Conservation (phyloP, 2,888 invertebrate genomes). For the Orchesella flavescens region DNA sequence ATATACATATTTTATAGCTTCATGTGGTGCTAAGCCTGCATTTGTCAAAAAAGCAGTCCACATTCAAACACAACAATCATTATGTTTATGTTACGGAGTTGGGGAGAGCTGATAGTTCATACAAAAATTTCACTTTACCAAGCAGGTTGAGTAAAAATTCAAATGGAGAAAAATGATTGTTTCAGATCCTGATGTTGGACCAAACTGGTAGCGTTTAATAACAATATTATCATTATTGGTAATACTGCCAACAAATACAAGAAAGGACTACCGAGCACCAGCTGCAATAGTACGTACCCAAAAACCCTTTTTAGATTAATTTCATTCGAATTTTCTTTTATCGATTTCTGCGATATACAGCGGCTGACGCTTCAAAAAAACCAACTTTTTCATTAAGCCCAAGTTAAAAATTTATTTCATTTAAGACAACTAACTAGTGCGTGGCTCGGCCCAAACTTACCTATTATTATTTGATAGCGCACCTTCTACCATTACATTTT, state of each 20-base stretch:
- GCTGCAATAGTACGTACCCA: constrained; percentile 10
- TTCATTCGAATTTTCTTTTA: not conserved
- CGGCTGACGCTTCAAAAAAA: constrained; percentile 40
- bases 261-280: not conserved
- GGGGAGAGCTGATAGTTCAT: not conserved
- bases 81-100: not conserved
- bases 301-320: constrained; percentile 13
- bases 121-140: not conserved
- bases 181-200: constrained; percentile 9
- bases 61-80: not conserved
- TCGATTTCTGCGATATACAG: constrained; percentile 12
- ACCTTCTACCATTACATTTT: too few species aligned
- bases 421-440: too few species aligned
- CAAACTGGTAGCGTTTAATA: constrained; percentile 44
- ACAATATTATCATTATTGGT: constrained; percentile 50
- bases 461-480: too few species aligned
- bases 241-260: not conserved
- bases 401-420: not conserved
- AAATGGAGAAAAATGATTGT: constrained; percentile 38
- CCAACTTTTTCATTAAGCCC: constrained; percentile 20
- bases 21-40: constrained; percentile 25
- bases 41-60: constrained; percentile 19
- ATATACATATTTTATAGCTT: not conserved
- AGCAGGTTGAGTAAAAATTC: constrained; percentile 6
- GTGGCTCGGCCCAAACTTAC: too few species aligned